Base-by-base conservation (phyloP, 2,888 invertebrate genomes). In the Mimachlamys varia region DNA sequence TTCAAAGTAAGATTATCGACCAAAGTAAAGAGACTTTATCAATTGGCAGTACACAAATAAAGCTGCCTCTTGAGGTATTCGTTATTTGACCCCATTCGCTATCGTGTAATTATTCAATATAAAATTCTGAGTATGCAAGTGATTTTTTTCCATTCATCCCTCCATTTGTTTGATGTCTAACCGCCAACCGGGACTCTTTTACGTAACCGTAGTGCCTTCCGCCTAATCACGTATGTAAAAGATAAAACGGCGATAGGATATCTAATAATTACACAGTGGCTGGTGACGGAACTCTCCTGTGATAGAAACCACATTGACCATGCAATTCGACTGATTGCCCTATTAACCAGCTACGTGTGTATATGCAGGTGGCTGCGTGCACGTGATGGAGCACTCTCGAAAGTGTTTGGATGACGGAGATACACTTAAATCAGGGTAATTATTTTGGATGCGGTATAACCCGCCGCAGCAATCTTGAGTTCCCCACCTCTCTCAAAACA, bases 291-390 rank as follows among this genome's bases (percentile, higher is more conserved):
- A 76, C 76, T 76, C 76, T 76, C 33, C 76, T 76, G 33, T 76
- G 76, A 76, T 33, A 76, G 76, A 76, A 76, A 76, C 76, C 76
- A 76, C 76, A 76, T 76, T 76, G 27, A 76, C 76, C 76, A 76
- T 76, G 17, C 76, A 76, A 76, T 76, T 33, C 15, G 76, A 76
- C 76, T 33, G 27, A 76, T 76, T 76, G 76, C 13, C 76, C 27
- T 15, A 76, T 76, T 33, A 76, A 76, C 33, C 76, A 76, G 27
- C 17, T 22, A 22, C 58, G 76, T 76, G 76, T 33, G 33, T 33
- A 62, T 22, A 22, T 62, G 62, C 62, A 62, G n/a, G 62, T 62
- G 62, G 4, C 62, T 62, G 33, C 22, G 58, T 58, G 58, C 12
- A 76, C 12, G 27, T 76, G 33, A 33, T 0, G 33, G 76, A 76